Evolutionary conservation across 2,797 vertebrate species (phyloP), one percentile per base, ranked within the genome.

Genomic region (Phataginus tricuspis): DNA sequence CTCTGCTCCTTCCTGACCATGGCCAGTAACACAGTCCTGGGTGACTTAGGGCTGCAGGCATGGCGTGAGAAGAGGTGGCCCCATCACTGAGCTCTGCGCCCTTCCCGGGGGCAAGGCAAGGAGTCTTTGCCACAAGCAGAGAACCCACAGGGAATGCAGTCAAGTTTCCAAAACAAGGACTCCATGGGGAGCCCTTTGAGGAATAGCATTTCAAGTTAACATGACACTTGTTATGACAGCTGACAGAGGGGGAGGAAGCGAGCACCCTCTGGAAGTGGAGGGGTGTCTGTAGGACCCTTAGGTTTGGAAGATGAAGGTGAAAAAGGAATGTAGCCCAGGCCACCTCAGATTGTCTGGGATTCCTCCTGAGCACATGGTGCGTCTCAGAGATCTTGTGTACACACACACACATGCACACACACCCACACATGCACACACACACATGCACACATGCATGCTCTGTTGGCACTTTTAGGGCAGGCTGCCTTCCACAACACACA

Each of bases 121-220:
- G 18, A 27, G 29, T 37, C 66, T 72, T 42, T 61, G 79, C 34
- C 80, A 55, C 75, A 75, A 11, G 29, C 45, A 68, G 79, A 74
- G 77, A 77, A 10, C 61, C 85, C 29, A 11, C 25, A 57, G 69
- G 45, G 91, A 95, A 64, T 37, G 34, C 3, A 19, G 61, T 77
- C 75, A 71, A 82, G 84, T 87, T 55, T 93, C 82, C 45, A 34
- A 91, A 93, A 90, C 18, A 42, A 86, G 82, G 59, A 55, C n/a
- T 82, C 53, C 7, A 39, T 37, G 53, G 85, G 2, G 25, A 86
- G 23, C 11, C 51, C 66, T 90, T 84, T 34, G 55, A 66, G 42
- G 68, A 59, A 63, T 7, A 21, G 57, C 51, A 15, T 79, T 84
- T 57, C 37, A 29, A 49, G 66, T 63, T 29, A 82, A 61, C 51